Evolutionary conservation across 2,888 invertebrate genomes (phyloP).

Genomic region (Notocelia uddmanniana): DNA sequence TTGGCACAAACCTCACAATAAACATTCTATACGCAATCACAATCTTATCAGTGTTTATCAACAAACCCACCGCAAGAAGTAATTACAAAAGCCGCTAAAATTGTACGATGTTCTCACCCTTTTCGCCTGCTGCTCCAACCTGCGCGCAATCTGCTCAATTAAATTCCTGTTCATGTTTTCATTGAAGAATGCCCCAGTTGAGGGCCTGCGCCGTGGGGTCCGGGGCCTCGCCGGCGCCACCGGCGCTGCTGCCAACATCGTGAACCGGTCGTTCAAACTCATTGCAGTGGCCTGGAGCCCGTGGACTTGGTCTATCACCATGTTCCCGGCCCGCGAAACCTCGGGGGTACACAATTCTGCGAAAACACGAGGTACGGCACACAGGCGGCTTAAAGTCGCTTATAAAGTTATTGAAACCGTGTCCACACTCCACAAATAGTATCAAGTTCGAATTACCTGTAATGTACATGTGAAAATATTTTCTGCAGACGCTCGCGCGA

Average conservation of each 20-base stretch:
- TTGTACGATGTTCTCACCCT: slow-evolving; percentile 56
- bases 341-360: slow-evolving; percentile 15
- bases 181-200: slow-evolving; percentile 51
- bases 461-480: slow-evolving; percentile 26
- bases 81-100: neutral
- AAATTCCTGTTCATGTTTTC: slow-evolving; percentile 57
- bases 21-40: neutral
- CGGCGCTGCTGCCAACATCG: slow-evolving; percentile 60
- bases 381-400: neutral
- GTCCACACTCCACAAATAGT: neutral
- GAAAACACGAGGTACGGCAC: slow-evolving; percentile 32
- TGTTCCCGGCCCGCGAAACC: slow-evolving; percentile 52
- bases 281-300: slow-evolving; percentile 78
- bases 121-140: slow-evolving; percentile 63
- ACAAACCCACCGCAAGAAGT: slow-evolving; percentile 8
- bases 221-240: slow-evolving; percentile 53
- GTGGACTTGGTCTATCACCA: slow-evolving; percentile 74
- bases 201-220: slow-evolving; percentile 47
- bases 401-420: slow-evolving; percentile 6
- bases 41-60: slow-evolving; percentile 28
- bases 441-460: slow-evolving; percentile 19
- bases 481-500: slow-evolving; percentile 50
- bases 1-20: slow-evolving; percentile 1
- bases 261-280: slow-evolving; percentile 71
- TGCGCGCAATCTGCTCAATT: slow-evolving; percentile 66